A percentile compares a stretch with the other conserved stretches of the same genome.
These are phyloP conservation scores for Trichosurus vulpecula DNA, from an alignment of 2,797 vertebrate genomes.

Conservation along the genomic window DNA sequence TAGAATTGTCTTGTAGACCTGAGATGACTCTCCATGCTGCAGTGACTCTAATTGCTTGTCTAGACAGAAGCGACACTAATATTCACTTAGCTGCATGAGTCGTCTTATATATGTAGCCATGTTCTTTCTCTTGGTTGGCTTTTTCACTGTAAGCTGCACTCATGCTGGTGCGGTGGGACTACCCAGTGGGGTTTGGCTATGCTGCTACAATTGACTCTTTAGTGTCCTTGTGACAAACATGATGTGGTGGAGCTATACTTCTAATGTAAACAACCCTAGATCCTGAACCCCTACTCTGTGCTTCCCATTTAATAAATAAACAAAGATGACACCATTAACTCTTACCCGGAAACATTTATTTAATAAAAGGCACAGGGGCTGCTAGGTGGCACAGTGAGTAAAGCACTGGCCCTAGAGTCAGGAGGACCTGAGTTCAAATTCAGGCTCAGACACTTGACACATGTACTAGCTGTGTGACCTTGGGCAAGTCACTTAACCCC, in stretches of 20 bases:
- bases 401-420: no score
- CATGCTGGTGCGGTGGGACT: background rate
- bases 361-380: background rate
- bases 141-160: background rate
- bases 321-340: background rate
- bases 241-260: background rate
- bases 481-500: no score
- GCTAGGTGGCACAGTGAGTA: no score
- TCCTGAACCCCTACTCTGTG: background rate
- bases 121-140: background rate
- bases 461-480: no score
- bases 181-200: background rate
- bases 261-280: background rate
- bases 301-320: background rate
- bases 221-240: background rate
- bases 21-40: background rate
- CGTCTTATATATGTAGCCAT: background rate
- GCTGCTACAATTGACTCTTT: background rate
- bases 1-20: background rate
- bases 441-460: no score
- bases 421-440: no score
- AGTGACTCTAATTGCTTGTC: background rate
- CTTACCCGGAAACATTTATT: background rate
- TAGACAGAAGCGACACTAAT: background rate
- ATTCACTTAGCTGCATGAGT: background rate